phyloP scores from a whole-genome alignment of 2,113 vertebrate genomes.

The Oenanthe melanoleuca region DNA sequence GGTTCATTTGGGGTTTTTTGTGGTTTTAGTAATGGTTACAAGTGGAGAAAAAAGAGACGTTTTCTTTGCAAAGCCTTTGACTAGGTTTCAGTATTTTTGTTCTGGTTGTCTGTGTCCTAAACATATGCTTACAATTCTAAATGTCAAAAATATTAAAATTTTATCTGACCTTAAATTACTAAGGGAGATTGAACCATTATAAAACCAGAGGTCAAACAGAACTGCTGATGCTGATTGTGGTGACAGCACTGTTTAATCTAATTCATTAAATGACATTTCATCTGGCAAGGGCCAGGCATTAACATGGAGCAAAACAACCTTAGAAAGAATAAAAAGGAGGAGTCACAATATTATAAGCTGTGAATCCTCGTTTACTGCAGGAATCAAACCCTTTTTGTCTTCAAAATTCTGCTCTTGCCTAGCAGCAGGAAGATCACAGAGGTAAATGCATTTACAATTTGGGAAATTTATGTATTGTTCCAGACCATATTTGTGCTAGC shows the following conservation, averaged over 20 bases:
- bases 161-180: neutral
- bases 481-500: neutral
- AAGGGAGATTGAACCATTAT: neutral
- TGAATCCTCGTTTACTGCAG: neutral
- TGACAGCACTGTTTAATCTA: neutral
- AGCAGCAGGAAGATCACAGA: neutral
- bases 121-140: neutral
- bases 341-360: neutral
- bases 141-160: neutral
- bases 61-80: neutral
- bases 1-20: fast-evolving
- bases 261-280: slow-evolving; percentile 9
- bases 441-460: neutral
- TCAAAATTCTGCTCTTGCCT: neutral
- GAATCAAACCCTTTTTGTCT: neutral
- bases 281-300: neutral
- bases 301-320: neutral
- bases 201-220: neutral
- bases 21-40: neutral
- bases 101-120: neutral
- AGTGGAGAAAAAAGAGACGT: neutral
- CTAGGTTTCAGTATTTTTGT: neutral
- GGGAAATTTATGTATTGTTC: neutral
- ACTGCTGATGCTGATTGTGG: neutral
- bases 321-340: neutral